A percentile compares a stretch with the other conserved stretches of the same genome.
Evolutionary conservation across 2,113 vertebrate species (phyloP).

Genomic region (Vombatus ursinus): DNA sequence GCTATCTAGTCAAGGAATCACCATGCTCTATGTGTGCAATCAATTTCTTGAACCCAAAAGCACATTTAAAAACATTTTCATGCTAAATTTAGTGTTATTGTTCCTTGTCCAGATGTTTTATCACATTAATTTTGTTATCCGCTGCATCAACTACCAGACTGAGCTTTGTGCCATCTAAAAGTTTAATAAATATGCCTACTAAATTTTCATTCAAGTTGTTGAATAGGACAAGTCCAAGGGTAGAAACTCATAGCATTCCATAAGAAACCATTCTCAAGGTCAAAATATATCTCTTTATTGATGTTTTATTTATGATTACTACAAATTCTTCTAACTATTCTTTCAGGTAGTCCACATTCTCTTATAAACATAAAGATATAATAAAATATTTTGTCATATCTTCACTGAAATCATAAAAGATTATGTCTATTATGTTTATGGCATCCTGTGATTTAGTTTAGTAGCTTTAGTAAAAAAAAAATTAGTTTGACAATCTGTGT

Average conservation of each 20-base stretch:
- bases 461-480: neutral
- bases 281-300: neutral
- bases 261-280: neutral
- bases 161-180: neutral
- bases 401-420: neutral
- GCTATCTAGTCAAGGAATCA: neutral
- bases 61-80: neutral
- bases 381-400: neutral
- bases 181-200: neutral
- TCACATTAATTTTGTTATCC: neutral
- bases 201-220: neutral
- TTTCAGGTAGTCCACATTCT: neutral
- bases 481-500: neutral
- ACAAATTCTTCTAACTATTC: neutral
- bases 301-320: neutral
- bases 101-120: neutral
- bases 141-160: neutral
- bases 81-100: neutral
- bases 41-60: neutral
- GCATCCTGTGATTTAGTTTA: neutral
- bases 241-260: neutral
- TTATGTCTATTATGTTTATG: neutral
- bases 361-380: neutral
- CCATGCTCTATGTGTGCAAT: neutral
- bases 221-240: neutral